Evolutionary conservation across 2,888 invertebrate species (phyloP), one percentile per base, ranked within the genome.

Genomic region (Odontothrips loti): DNA sequence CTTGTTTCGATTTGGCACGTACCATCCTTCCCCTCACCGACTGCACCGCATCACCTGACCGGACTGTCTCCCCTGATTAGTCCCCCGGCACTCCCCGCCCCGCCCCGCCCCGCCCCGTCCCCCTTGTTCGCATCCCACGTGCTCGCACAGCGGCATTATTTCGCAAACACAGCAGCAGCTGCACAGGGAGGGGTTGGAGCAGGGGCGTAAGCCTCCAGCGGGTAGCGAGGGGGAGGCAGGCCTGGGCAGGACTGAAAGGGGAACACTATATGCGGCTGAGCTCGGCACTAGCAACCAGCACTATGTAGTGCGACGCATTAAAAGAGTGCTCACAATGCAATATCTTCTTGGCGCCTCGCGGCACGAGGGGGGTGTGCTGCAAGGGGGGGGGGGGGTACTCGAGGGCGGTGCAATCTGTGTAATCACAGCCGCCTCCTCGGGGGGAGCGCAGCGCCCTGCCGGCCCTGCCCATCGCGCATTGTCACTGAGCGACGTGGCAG

Each of bases 271-370:
- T 58, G 58, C 58, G 58, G 34, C 34, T 43, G 34, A 43, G 34
- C 58, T 58, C 58, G 58, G 58, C 58, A 58, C 58, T 58, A 58
- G 17, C n/a, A 6, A 43, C 34, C 34, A 6, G 34, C 34, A 43
- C 34, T 43, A 43, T 58, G 58, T 20, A 58, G 58, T 17, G 58
- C 58, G 34, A 43, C 34, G 58, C 58, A 58, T 58, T 58, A 58
- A 58, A 58, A 58, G 58, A 58, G 58, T 58, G 58, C 58, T 58
- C 58, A 75, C 68, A 75, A 75, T 75, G 68, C 68, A 75, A 75
- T 75, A 75, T 75, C 23, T 75, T 27, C 68, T 58, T 58, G 58
- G 17, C 58, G 58, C 27, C 58, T 75, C 23, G 68, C 27, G 68
- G 68, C 23, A 58, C 20, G 68, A 27, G 4, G 27, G 68, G 23